phyloP scores from a whole-genome alignment of 2,113 vertebrate genomes.

The Thryonomys swinderianus region DNA sequence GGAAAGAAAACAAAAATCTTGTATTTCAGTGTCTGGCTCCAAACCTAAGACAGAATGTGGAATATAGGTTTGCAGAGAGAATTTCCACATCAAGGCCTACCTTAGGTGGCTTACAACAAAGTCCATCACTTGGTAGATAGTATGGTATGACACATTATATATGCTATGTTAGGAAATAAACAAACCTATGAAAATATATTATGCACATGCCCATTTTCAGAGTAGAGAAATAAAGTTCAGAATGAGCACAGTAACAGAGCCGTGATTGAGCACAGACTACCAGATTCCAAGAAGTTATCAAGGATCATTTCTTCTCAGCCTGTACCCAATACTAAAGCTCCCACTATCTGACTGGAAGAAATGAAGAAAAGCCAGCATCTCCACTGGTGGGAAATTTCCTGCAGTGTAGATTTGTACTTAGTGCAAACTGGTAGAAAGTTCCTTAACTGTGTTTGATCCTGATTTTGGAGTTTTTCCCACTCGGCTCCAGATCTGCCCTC shows the following conservation, averaged over 20 bases:
- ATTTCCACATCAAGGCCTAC: not conserved
- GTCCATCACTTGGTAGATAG: not conserved
- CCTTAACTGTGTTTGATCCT: not conserved
- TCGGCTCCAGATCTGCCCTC: not conserved
- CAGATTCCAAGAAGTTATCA: not conserved
- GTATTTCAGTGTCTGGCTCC: not conserved
- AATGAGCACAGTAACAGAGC: not conserved
- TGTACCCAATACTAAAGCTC: not conserved
- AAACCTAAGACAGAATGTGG: not conserved
- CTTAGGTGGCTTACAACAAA: not conserved
- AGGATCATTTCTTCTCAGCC: not conserved
- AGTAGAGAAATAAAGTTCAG: not conserved
- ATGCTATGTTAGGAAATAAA: not conserved
- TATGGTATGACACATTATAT: not conserved
- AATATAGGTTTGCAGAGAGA: not conserved
- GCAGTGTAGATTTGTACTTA: not conserved
- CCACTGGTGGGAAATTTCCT: not conserved
- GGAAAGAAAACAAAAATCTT: not conserved
- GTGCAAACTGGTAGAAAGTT: not conserved
- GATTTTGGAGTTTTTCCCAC: not conserved
- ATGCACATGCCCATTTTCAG: not conserved
- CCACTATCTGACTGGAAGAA: no score
- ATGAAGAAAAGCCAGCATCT: not conserved
- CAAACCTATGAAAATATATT: not conserved
- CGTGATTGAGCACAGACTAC: not conserved